A percentile compares a stretch with the other conserved stretches of the same genome.
Conservation (phyloP, 2,113 vertebrate genomes). For the Lynx canadensis region DNA sequence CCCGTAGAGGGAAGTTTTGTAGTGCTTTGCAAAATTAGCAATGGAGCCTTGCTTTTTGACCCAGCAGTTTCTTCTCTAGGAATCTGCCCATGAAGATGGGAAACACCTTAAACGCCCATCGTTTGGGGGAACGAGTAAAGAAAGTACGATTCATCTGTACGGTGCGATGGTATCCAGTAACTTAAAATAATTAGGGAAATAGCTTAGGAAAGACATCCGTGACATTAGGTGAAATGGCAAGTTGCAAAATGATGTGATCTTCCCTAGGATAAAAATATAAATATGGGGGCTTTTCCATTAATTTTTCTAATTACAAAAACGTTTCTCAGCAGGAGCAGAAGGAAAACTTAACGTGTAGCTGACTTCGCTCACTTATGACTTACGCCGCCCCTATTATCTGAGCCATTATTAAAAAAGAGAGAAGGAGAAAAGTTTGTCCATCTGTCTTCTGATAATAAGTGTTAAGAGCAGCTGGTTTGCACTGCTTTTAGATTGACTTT, state of each 20-base stretch:
- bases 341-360: not conserved
- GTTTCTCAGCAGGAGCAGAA: not conserved
- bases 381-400: not conserved
- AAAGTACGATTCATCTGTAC: not conserved
- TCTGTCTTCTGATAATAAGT: not conserved
- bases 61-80: not conserved
- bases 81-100: not conserved
- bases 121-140: not conserved
- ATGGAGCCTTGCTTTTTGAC: not conserved
- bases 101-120: not conserved
- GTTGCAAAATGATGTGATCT: not conserved
- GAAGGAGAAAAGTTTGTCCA: not conserved
- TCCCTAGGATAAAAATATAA: constrained; percentile 5
- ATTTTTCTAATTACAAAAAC: not conserved
- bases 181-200: not conserved
- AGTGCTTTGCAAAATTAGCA: constrained; percentile 12
- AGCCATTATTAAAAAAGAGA: not conserved
- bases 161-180: not conserved
- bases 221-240: not conserved
- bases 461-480: not conserved
- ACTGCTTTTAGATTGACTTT: not conserved
- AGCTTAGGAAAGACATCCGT: not conserved
- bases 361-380: not conserved
- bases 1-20: not conserved
- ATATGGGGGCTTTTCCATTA: not conserved